Conservation (phyloP, 2,797 vertebrate species). For the Gorsachius magnificus region DNA sequence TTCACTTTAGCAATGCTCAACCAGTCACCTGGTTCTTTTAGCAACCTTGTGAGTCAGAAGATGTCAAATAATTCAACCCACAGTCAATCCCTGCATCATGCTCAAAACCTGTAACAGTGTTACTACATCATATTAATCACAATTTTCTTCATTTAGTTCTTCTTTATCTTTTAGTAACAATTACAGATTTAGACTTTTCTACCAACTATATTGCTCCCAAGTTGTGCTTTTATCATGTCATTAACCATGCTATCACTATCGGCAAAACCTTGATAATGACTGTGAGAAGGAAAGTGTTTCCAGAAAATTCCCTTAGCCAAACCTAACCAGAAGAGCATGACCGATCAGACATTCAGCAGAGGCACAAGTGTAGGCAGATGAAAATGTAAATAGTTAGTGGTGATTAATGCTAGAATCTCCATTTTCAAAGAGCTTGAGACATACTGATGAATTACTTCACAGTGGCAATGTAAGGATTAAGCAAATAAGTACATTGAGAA, state of each 20-base stretch:
- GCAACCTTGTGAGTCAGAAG: not conserved
- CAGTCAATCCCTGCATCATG: not conserved
- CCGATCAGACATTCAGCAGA: not conserved
- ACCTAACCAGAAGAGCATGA: not conserved
- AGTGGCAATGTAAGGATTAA: not conserved
- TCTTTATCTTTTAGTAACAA: not conserved
- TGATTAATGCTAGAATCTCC: not conserved
- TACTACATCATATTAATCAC: not conserved
- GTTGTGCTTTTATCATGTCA: not conserved
- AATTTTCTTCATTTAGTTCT: conserved; percentile 3
- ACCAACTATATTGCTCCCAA: not conserved
- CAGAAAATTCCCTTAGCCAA: not conserved
- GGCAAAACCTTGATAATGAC: not conserved
- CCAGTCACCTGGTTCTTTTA: not conserved
- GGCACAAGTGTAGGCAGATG: not conserved
- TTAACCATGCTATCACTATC: not conserved
- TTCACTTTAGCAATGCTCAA: not conserved
- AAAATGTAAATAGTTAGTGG: not conserved
- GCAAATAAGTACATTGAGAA: not conserved
- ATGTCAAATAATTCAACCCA: not conserved
- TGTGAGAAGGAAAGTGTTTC: not conserved
- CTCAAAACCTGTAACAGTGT: not conserved
- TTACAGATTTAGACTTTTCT: not conserved
- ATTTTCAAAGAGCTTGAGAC: not conserved
- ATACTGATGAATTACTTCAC: not conserved